A percentile compares a stretch with the other conserved stretches of the same genome.
Evolutionary conservation across 2,888 invertebrate species (phyloP).

Genomic region (Nomada hirtipes): DNA sequence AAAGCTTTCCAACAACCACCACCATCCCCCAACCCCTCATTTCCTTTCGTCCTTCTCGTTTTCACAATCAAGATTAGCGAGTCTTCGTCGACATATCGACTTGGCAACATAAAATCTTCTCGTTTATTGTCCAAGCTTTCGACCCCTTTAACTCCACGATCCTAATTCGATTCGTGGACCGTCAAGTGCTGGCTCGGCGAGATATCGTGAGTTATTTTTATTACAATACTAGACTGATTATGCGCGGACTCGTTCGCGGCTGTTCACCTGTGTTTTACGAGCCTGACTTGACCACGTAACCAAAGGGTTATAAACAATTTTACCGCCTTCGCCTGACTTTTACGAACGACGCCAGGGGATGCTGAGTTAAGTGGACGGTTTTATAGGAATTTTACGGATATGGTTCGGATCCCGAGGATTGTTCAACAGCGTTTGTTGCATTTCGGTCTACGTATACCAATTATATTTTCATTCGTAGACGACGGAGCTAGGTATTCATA

Average conservation of each 20-base stretch:
- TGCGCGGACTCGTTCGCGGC: neutral
- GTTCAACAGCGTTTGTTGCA: neutral
- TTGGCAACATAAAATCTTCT: slow-evolving; percentile 9
- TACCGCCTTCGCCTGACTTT: neutral
- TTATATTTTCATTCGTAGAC: no score
- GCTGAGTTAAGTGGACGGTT: neutral
- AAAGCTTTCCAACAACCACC: slow-evolving; percentile 3
- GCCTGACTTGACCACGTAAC: neutral
- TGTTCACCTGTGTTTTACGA: slow-evolving; percentile 16
- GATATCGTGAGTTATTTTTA: slow-evolving; percentile 3
- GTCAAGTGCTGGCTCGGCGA: neutral
- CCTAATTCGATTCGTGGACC: neutral
- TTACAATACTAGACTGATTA: neutral
- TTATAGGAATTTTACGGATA: neutral
- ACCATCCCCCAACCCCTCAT: neutral
- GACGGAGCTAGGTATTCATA: no score
- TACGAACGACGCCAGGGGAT: neutral
- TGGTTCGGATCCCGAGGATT: neutral
- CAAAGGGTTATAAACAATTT: slow-evolving; percentile 25
- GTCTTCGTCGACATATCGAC: slow-evolving; percentile 33
- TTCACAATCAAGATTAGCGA: slow-evolving; percentile 9
- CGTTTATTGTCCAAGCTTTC: neutral
- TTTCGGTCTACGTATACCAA: neutral
- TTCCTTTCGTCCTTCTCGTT: slow-evolving; percentile 3
- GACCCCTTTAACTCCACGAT: neutral